Percentiles rank a stretch among this genome's conserved stretches.
Evolutionary conservation across 2,888 invertebrate species (phyloP).

Genomic region (Drosophila melanosoma): DNA sequence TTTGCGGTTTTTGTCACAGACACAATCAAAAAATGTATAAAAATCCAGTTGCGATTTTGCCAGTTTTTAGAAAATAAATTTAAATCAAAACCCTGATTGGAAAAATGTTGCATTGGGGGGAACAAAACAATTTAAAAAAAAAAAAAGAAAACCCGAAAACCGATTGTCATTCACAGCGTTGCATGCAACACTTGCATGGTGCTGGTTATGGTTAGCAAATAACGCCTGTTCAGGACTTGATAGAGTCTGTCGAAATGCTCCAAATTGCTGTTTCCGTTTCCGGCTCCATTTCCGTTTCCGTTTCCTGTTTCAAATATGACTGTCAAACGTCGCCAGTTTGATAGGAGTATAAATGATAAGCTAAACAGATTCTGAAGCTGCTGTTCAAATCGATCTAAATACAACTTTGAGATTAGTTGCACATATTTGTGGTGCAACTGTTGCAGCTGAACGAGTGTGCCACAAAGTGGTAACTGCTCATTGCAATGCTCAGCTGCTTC

Average conservation of each 20-base stretch:
- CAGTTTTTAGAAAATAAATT: slow-evolving; percentile 16
- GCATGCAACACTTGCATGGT: neutral
- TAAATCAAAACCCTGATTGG: slow-evolving; percentile 22
- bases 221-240: neutral
- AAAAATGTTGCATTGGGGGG: neutral
- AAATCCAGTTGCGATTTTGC: slow-evolving; percentile 54
- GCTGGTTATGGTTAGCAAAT: neutral
- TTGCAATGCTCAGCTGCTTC: neutral
- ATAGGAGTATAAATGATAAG: slow-evolving; percentile 7
- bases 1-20: slow-evolving; percentile 74
- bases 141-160: neutral
- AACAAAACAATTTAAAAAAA: neutral
- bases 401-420: neutral
- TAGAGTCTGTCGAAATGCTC: neutral
- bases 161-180: neutral
- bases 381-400: neutral
- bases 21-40: slow-evolving; percentile 55
- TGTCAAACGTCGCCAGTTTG: slow-evolving; percentile 31
- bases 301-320: neutral
- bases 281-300: neutral
- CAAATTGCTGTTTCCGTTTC: no score
- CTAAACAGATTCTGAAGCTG: slow-evolving; percentile 10
- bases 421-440: slow-evolving; percentile 26
- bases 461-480: neutral
- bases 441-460: slow-evolving; percentile 18